Evolutionary conservation across 2,113 vertebrate genomes (phyloP), one percentile per base, ranked within the genome.

Genomic region (Carlito syrichta): DNA sequence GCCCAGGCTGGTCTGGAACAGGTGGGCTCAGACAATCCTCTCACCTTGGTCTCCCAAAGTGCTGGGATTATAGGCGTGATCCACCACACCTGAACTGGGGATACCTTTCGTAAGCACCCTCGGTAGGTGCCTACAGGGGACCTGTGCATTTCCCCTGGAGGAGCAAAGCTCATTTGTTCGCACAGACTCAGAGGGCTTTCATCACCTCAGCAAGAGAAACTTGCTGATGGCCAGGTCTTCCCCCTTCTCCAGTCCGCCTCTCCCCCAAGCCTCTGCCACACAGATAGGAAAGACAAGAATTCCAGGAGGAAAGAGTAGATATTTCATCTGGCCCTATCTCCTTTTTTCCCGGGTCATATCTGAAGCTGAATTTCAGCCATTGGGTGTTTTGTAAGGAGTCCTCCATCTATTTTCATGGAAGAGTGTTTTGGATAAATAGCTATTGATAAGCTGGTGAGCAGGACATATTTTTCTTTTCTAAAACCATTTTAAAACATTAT

Each of bases 121-220:
- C 8, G 17, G 68, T 63, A 71, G 48, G 20, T 68, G 30, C 10
- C 0, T 6, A 22, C 0, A 3, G 54, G 30, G 40, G 9, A 45
- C 35, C 22, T 19, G 7, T 4, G 30, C 11, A 5, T 13, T 11
- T 25, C 1, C 8, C 38, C 32, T 82, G 35, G 60, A 58, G 81
- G 71, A 78, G 22, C 30, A 23, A 43, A 32, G 27, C 60, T 54
- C 23, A 1, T 25, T n/a, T n/a, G n/a, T n/a, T 78, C 2, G 0
- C 4, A 14, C 11, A 30, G 38, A 11, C 0, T 13, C 30, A 19
- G 62, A 19, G 3, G 52, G 23, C 17, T 68, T 25, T 13, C 2
- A 13, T 16, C 16, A 10, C 23, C 35, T 16, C 13, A 48, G 9
- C 40, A 30, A 13, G 23, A 58, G 69, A 74, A 9, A 23, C 0